phyloP scores from a whole-genome alignment of 2,888 invertebrate genomes.

The Leptinotarsa tumamoca region DNA sequence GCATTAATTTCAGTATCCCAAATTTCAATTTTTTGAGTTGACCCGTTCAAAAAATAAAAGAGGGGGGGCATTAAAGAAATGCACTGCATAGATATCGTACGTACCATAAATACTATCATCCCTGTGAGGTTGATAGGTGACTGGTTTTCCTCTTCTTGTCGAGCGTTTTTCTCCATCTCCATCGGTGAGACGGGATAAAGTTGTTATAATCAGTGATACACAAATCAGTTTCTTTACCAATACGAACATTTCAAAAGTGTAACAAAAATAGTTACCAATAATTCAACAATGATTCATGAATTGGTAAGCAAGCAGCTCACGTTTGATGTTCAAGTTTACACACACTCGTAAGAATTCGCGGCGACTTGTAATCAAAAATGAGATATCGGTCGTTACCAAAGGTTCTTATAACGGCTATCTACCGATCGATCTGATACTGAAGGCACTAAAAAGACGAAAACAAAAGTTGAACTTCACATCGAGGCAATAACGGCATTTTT shows the following conservation, averaged over 20 bases:
- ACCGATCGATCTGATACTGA: not conserved
- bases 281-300: no score
- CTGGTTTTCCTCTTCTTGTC: conserved; percentile 28
- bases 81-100: not conserved
- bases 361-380: not conserved
- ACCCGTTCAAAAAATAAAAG: no score
- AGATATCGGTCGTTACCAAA: not conserved
- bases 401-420: conserved; percentile 5
- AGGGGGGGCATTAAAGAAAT: no score
- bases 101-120: conserved; percentile 28
- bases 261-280: not conserved
- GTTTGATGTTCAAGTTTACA: no score
- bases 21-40: no score
- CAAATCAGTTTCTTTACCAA: not conserved
- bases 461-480: not conserved
- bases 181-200: not conserved
- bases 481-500: conserved; percentile 5
- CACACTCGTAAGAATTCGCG: no score
- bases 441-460: conserved; percentile 14
- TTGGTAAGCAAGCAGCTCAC: no score
- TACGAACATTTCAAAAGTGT: not conserved
- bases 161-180: not conserved
- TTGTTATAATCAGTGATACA: not conserved
- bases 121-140: conserved; percentile 1
- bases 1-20: no score